Evolutionary conservation across 2,888 invertebrate genomes (phyloP).

Genomic region (Salticus scenicus): DNA sequence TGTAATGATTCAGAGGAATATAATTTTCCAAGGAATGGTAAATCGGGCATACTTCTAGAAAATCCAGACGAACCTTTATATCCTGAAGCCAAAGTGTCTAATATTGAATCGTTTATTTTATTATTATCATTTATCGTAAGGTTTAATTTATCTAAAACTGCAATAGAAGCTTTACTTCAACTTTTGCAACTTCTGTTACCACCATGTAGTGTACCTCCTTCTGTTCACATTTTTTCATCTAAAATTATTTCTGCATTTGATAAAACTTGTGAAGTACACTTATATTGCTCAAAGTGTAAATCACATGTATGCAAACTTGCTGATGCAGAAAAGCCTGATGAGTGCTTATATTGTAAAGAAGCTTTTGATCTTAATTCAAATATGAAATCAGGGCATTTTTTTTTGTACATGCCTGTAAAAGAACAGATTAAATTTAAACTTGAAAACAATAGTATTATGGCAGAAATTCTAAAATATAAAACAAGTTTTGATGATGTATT

Average conservation of each 20-base stretch:
- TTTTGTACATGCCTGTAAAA: background rate
- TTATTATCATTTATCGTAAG: background rate
- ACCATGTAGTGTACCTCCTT: background rate
- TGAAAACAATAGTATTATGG: background rate
- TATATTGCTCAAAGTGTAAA: background rate
- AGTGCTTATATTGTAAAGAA: background rate
- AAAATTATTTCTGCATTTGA: background rate
- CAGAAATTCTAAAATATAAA: background rate
- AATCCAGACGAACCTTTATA: background rate
- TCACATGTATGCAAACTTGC: background rate
- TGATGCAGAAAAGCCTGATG: background rate
- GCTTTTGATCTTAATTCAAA: background rate
- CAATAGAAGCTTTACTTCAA: background rate
- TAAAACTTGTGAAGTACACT: constrained; percentile 8
- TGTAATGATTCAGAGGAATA: background rate
- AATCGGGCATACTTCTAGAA: background rate
- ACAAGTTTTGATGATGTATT: background rate
- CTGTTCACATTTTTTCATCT: background rate
- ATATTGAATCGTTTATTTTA: background rate
- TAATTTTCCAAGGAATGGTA: background rate
- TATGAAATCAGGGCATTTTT: background rate
- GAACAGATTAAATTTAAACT: constrained; percentile 1
- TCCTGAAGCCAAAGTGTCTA: background rate
- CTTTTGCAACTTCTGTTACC: background rate
- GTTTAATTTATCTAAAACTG: constrained; percentile 18